These are phyloP conservation scores for Irena cyanogastra DNA, from an alignment of 2,113 vertebrate genomes.

Conservation along the genomic window DNA sequence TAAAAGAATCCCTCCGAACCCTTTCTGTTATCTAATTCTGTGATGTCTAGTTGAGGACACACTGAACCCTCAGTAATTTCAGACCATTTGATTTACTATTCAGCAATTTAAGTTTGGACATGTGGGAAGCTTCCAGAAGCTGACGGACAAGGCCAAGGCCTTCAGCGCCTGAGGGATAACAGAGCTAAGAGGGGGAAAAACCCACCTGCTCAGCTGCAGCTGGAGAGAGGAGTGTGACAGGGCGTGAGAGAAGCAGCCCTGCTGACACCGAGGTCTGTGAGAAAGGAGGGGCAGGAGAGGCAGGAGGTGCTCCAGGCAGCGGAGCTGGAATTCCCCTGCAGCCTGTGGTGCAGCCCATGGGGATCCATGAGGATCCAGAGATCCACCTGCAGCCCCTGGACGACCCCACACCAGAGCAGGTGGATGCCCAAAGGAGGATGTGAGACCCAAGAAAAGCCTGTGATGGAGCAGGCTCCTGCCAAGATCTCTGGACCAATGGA, in stretches of 20 bases:
- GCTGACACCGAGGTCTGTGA: background rate
- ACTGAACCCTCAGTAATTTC: background rate
- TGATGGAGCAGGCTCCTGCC: background rate
- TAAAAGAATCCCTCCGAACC: background rate
- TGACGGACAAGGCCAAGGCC: background rate
- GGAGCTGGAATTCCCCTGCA: background rate
- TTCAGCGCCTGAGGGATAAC: background rate
- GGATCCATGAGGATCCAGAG: too few relatives aligned
- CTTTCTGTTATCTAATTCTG: background rate
- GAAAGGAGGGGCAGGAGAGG: background rate
- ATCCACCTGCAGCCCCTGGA: background rate
- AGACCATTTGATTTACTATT: background rate
- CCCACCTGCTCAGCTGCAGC: background rate
- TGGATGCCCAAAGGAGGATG: background rate
- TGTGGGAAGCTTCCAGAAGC: background rate
- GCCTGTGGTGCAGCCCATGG: accelerated
- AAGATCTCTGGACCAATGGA: background rate
- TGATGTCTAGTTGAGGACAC: background rate
- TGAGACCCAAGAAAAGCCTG: background rate
- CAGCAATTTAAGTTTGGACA: background rate
- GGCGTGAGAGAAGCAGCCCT: background rate
- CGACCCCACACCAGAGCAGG: background rate
- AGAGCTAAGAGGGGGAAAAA: background rate
- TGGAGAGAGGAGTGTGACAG: background rate
- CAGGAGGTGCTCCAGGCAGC: background rate